Conservation (phyloP, 1,140 invertebrate genomes). For the Caenorhabditis inopinata region DNA sequence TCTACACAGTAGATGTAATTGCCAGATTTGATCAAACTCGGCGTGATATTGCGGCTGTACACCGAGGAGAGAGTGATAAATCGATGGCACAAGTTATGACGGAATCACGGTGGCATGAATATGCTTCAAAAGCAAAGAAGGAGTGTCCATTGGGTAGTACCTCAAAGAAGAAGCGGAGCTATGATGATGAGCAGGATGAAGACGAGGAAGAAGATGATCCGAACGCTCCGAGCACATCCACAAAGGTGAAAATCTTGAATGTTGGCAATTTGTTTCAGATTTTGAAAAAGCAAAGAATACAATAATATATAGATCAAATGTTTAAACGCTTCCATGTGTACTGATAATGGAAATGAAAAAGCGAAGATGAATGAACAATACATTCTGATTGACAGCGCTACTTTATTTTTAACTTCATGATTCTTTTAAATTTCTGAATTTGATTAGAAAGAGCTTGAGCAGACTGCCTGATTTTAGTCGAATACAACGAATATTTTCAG, state of each 20-base stretch:
- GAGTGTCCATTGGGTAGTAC: neutral
- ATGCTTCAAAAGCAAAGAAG: neutral
- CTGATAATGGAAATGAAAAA: too few relatives aligned
- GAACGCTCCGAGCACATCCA: neutral
- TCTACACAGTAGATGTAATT: neutral
- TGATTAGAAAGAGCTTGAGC: too few relatives aligned
- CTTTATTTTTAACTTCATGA: too few relatives aligned
- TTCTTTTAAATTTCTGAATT: too few relatives aligned
- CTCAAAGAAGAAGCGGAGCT: neutral
- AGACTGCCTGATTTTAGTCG: too few relatives aligned
- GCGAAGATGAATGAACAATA: too few relatives aligned
- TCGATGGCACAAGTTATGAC: conserved; percentile 6
- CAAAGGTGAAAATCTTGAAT: neutral
- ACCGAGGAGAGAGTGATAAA: neutral
- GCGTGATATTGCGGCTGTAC: neutral
- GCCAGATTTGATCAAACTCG: neutral
- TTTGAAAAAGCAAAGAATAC: neutral
- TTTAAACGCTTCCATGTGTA: too few relatives aligned
- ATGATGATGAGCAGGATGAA: neutral
- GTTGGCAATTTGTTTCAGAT: neutral
- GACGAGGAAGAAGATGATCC: neutral
- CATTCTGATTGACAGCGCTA: too few relatives aligned
- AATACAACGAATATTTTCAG: too few relatives aligned
- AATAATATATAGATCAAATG: too few relatives aligned
- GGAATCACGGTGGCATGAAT: neutral